Conservation (phyloP, 2,888 invertebrate genomes). For the Meiosimyza decipiens region DNA sequence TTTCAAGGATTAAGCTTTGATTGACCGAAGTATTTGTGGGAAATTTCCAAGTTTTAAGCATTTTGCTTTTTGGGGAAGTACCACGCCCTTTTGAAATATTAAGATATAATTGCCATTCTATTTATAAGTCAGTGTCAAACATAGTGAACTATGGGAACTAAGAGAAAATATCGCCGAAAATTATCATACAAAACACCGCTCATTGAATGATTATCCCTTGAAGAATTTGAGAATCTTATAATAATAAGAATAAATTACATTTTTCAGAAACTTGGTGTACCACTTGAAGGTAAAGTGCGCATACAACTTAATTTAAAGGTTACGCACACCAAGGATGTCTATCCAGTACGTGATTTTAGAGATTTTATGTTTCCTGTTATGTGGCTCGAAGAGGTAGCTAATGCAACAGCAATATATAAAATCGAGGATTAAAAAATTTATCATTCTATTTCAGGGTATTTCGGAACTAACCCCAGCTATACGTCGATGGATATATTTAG, state of each 20-base stretch:
- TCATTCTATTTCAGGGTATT: constrained; percentile 71
- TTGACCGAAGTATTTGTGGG: too few species aligned
- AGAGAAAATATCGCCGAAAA: too few species aligned
- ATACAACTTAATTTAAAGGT: constrained; percentile 86
- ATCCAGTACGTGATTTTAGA: constrained; percentile 80
- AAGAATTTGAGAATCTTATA: too few species aligned
- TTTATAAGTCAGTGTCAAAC: too few species aligned
- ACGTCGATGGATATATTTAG: constrained; percentile 82
- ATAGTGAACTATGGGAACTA: too few species aligned
- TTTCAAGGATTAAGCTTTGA: too few species aligned
- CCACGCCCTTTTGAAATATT: too few species aligned
- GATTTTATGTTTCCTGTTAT: constrained; percentile 86
- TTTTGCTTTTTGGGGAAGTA: too few species aligned
- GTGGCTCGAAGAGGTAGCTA: constrained; percentile 85
- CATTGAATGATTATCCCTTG: too few species aligned
- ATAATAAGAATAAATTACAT: neutral
- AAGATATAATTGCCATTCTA: too few species aligned
- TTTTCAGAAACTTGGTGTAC: constrained; percentile 84
- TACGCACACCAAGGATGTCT: constrained; percentile 77
- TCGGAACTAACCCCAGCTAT: constrained; percentile 84
- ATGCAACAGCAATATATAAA: neutral
- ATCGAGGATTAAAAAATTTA: neutral
- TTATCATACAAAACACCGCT: too few species aligned
- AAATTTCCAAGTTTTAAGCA: too few species aligned
- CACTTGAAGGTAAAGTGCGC: constrained; percentile 82